Base-by-base conservation (phyloP, 2,797 vertebrate species). In the Paramormyrops hopkinsi region DNA sequence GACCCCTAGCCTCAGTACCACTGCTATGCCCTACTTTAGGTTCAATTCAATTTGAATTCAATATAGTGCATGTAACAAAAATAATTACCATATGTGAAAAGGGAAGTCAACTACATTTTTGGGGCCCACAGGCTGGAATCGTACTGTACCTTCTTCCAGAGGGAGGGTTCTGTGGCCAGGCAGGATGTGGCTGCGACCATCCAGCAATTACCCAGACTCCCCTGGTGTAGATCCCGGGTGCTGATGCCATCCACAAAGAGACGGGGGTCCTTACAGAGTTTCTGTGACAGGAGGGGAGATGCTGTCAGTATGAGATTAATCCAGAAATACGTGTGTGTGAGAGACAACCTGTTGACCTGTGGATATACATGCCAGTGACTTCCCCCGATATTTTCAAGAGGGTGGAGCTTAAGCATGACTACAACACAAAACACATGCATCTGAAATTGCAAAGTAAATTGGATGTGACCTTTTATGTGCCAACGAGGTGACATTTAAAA, bases 161-260 rank as follows among this genome's bases (percentile, higher is more conserved):
- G 93, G 0, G 94, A 96, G 0, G 96, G 95, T 90, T 97, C 96
- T 0, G 95, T 96, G 0, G 97, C 96, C 7, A 97, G 88, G 89
- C 96, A 97, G 62, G 97, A 97, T 88, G 96, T 97, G 48, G 97
- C 96, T 0, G 97, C 97, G 87, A 97, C 96, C 95, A 97, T 97
- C 97, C 97, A 97, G 93, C 97, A 97, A 93, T 97, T 97, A 56
- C 97, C 97, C 94, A 97, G 94, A 91, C 96, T 97, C 91, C 97
- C 97, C 91, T 97, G 97, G 93, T 97, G 96, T 88, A 97, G 90
- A 93, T 97, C 97, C n/a, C 95, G 94, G 9, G 97, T 96, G 93
- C 97, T 97, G 92, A 97, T 96, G 88, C 97, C 97, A 3, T 97
- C 96, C 14, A 97, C 95, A 91, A 97, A 97, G 85, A 97, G 94